A percentile compares a stretch with the other conserved stretches of the same genome.
phyloP scores from a whole-genome alignment of 2,888 invertebrate genomes.

The Cerastis leucographa region DNA sequence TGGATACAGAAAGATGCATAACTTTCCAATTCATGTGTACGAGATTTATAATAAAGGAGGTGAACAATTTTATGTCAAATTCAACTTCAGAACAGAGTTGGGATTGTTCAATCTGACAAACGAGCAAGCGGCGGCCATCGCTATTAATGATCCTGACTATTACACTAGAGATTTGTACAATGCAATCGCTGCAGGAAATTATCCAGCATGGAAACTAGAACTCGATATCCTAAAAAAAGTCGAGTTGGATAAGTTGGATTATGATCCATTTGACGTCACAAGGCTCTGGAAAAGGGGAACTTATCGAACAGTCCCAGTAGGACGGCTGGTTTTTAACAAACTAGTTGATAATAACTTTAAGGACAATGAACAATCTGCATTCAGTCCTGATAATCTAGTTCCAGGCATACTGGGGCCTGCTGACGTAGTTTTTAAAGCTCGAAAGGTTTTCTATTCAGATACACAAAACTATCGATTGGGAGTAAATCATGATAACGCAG shows the following conservation, averaged over 20 bases:
- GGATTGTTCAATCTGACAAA: constrained; percentile 94
- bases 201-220: constrained; percentile 80
- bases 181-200: constrained; percentile 93
- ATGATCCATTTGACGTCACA: constrained; percentile 82
- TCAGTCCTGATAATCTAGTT: constrained; percentile 80
- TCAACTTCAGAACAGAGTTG: constrained; percentile 97
- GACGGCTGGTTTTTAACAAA: constrained; percentile 75
- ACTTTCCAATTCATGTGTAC: constrained; percentile 97
- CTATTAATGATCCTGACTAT: constrained; percentile 95
- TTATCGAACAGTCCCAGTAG: constrained; percentile 76
- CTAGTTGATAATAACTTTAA: constrained; percentile 79
- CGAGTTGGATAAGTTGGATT: constrained; percentile 74
- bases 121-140: constrained; percentile 91
- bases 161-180: constrained; percentile 95
- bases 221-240: constrained; percentile 78
- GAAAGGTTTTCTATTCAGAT: constrained; percentile 77
- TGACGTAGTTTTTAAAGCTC: constrained; percentile 76
- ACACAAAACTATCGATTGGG: constrained; percentile 81
- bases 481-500: constrained; percentile 77
- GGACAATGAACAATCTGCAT: constrained; percentile 76
- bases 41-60: constrained; percentile 95
- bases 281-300: constrained; percentile 82
- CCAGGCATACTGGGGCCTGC: constrained; percentile 83
- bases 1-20: constrained; percentile 97
- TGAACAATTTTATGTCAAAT: constrained; percentile 94